Percentiles rank a stretch among this genome's conserved stretches.
phyloP scores from a whole-genome alignment of 2,888 invertebrate genomes.

The Serripes groenlandicus region DNA sequence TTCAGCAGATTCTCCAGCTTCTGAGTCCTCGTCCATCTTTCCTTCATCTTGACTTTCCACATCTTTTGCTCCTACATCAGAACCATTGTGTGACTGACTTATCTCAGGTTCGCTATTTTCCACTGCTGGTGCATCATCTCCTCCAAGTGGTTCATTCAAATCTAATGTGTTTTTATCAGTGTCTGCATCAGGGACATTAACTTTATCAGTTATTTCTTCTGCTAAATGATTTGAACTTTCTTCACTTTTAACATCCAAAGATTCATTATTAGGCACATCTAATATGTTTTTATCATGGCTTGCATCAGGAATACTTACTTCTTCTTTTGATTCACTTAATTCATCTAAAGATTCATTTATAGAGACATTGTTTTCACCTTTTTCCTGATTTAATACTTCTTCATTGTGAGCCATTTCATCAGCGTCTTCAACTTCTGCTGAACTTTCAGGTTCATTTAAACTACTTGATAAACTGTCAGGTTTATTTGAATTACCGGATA shows the following conservation, averaged over 20 bases:
- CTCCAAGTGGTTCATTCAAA: not conserved
- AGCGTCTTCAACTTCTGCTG: not conserved
- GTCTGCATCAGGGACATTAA: not conserved
- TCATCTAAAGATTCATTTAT: not conserved
- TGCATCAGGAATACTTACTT: too few relatives aligned
- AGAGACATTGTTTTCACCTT: not conserved
- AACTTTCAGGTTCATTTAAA: not conserved
- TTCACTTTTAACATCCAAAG: not conserved
- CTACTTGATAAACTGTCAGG: not conserved
- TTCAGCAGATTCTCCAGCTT: not conserved
- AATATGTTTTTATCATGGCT: not conserved
- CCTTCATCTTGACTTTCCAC: not conserved
- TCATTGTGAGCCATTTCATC: not conserved
- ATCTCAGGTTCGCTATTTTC: not conserved
- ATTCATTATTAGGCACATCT: not conserved
- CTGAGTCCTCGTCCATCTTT: not conserved
- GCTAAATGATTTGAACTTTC: not conserved
- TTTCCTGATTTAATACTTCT: not conserved
- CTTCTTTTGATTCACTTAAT: too few relatives aligned
- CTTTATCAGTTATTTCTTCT: not conserved
- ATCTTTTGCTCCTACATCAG: not conserved
- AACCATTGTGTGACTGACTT: conserved; percentile 9
- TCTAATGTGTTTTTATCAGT: not conserved
- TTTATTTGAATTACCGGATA: too few relatives aligned
- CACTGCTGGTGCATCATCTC: not conserved